phyloP scores from a whole-genome alignment of 2,113 vertebrate genomes.

The Agapornis roseicollis region DNA sequence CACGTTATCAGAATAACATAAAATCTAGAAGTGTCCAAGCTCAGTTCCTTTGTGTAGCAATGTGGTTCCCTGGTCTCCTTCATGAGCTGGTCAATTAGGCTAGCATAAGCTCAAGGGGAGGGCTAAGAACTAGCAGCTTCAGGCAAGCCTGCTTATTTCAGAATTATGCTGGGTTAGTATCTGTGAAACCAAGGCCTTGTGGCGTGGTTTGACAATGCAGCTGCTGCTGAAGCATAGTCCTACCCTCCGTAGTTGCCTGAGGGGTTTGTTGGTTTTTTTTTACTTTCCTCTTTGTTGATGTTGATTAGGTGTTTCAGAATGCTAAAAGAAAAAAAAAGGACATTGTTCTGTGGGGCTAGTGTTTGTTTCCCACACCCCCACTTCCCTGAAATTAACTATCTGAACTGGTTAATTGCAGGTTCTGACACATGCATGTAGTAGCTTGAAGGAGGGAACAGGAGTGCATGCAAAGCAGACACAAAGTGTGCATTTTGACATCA shows the following conservation, averaged over 20 bases:
- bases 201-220: background rate
- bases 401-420: background rate
- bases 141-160: background rate
- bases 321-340: background rate
- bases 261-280: background rate
- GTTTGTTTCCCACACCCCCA: background rate
- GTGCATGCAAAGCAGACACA: background rate
- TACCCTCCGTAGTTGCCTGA: background rate
- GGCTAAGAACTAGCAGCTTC: background rate
- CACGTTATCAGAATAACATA: background rate
- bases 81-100: background rate
- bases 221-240: background rate
- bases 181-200: background rate
- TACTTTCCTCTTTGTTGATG: background rate
- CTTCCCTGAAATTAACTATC: background rate
- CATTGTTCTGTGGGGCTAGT: background rate
- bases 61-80: background rate
- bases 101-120: background rate
- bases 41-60: background rate
- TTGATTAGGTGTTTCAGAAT: background rate
- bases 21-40: background rate
- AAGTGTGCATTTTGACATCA: background rate
- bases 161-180: background rate
- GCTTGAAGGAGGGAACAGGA: background rate
- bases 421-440: background rate